These are phyloP conservation scores for Lophura swinhoii DNA, from an alignment of 2,797 vertebrate species.

Conservation along the genomic window DNA sequence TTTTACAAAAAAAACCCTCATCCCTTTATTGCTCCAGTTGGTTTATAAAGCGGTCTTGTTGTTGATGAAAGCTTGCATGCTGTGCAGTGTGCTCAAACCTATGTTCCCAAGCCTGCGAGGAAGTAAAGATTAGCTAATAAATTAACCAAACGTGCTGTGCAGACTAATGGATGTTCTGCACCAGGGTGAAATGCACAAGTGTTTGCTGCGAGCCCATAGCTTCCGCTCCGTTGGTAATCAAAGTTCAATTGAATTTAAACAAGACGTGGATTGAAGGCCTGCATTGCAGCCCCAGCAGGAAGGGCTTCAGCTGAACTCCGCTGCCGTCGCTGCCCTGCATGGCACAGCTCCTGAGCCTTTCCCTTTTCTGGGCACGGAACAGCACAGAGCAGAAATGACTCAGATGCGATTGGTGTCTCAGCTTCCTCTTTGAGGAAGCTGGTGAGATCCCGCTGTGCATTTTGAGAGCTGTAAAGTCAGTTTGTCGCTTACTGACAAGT, in stretches of 20 bases:
- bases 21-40: background rate
- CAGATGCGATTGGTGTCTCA: fast-evolving
- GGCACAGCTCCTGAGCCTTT: background rate
- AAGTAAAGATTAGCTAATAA: background rate
- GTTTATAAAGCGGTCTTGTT: background rate
- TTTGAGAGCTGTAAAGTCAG: fast-evolving
- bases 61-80: background rate
- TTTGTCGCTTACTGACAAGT: fast-evolving
- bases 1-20: background rate
- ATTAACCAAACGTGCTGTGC: background rate
- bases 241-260: conserved; percentile 21
- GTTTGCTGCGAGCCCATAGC: background rate
- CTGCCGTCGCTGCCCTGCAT: background rate
- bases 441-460: fast-evolving
- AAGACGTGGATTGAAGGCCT: background rate
- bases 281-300: background rate
- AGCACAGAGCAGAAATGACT: background rate
- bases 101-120: background rate
- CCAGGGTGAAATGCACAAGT: background rate
- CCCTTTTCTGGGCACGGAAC: background rate
- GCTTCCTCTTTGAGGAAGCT: background rate
- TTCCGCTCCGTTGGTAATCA: conserved; percentile 7
- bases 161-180: background rate
- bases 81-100: background rate
- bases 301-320: background rate